Base-by-base conservation (phyloP, 2,888 invertebrate species). In the Ornithoptera alexandrae region DNA sequence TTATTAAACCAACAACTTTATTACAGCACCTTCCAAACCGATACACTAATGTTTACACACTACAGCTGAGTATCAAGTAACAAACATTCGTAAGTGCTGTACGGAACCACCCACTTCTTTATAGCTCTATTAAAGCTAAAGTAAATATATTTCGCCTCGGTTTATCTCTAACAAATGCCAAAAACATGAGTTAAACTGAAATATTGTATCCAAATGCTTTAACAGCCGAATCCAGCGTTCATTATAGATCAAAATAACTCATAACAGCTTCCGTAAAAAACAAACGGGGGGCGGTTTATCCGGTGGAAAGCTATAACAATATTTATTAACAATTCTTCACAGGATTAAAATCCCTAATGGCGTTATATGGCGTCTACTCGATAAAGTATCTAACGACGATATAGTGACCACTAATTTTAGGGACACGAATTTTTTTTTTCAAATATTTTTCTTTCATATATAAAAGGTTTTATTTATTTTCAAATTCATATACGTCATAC, bases 321-420 rank as follows among this genome's bases (percentile, higher is more conserved):
- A 71, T 68, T 70, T 71, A 68, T 42, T 65, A 64, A 71, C 64
- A 64, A 68, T 71, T 71, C 65, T 61, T 68, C 57, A 71, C 30
- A 50, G 65, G 65, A 65, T 71, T 74, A 79, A 80, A 77, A 74
- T 74, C 67, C 39, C 79, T 80, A 82, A 82, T 81, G 79, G 81
- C 74, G 63, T 22, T 58, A 63, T 67, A 70, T 67, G 60, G 67
- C 78, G 83, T 81, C 79, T 81, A 82, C 78, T 79, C 82, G 81
- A 86, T 87, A 86, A 86, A 87, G 81, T 83, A 83, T 84, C 80
- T 79, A 75, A 71, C 65, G 67, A 50, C 72, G 62, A 68, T 74
- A 63, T 63, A 59, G 66, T 70, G 56, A 60, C 67, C 63, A 70
- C 39, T 10, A 6, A 10, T 39, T 39, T 39, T 39, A 39, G 39